Evolutionary conservation across 2,113 vertebrate species (phyloP), one percentile per base, ranked within the genome.

Genomic region (Petrocephalus microphthalmus): DNA sequence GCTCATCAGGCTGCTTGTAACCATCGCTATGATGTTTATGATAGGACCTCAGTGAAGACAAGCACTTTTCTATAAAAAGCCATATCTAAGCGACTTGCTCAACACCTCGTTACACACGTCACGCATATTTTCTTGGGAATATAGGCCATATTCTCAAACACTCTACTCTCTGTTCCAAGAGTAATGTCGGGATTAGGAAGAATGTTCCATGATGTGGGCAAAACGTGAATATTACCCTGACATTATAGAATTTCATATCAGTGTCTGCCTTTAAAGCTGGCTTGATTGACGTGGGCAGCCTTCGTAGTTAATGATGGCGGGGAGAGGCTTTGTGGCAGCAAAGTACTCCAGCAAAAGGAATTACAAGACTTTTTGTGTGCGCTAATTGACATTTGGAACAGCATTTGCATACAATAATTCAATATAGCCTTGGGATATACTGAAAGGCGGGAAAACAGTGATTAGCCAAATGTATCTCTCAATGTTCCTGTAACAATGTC

Each of bases 301-400:
- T 91, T 91, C 91, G 88, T 91, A 91, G 91, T 93, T 93, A 93
- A 94, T 92, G 93, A 93, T 92, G 92, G 87, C 67, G 60, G 90
- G 90, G 90, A 90, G 87, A 94, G 94, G 93, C 91, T 94, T 94
- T 94, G 87, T 88, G 89, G 49, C 53, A 90, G 87, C 92, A 91
- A 94, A 91, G 88, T 89, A 91, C 90, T 94, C 90, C 90, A 90
- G 93, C 92, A 94, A 92, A 91, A 95, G 93, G 94, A 94, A 94
- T 95, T 89, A 91, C 88, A 91, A 92, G 92, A 92, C 90, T 94
- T 94, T 94, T 92, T 91, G 92, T 92, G 92, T 91, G 89, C 67
- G 89, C 92, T 95, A 93, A 95, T 95, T 94, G 94, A 94, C 93
- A 94, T 94, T 93, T 95, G 93, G 95, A 95, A 94, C 93, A 94